Percentiles rank a stretch among this genome's conserved stretches.
Evolutionary conservation across 1,140 invertebrate genomes (phyloP).

Genomic region (Zophobas morio): DNA sequence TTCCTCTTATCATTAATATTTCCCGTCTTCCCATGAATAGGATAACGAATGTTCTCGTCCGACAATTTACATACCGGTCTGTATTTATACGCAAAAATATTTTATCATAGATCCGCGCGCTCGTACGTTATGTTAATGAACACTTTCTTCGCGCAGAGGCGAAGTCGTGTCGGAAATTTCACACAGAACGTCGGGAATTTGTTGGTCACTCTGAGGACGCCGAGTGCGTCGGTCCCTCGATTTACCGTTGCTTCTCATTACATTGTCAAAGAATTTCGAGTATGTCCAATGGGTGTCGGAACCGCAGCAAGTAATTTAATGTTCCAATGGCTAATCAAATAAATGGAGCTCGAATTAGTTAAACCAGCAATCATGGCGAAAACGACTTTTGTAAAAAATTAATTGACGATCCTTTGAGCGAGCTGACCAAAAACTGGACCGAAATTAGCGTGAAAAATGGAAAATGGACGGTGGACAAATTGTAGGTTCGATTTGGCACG

Average conservation of each 20-base stretch:
- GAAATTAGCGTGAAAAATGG: neutral
- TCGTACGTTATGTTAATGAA: constrained; percentile 16
- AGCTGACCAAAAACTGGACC: neutral
- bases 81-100: constrained; percentile 53
- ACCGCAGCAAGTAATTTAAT: constrained; percentile 18
- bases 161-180: neutral
- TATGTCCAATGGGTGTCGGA: neutral
- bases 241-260: neutral
- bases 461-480: neutral
- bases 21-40: constrained; percentile 50
- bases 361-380: neutral
- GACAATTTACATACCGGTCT: constrained; percentile 54
- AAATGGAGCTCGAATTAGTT: constrained; percentile 14
- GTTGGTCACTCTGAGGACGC: too few species aligned
- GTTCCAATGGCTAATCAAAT: constrained; percentile 24
- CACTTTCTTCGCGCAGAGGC: neutral
- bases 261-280: neutral
- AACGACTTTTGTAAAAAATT: neutral
- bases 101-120: constrained; percentile 31
- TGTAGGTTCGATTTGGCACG: too few species aligned
- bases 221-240: neutral
- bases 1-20: constrained; percentile 58
- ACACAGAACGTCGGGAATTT: neutral
- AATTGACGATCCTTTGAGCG: neutral
- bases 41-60: constrained; percentile 54